phyloP scores from a whole-genome alignment of 2,113 vertebrate genomes.

The Mellivora capensis region DNA sequence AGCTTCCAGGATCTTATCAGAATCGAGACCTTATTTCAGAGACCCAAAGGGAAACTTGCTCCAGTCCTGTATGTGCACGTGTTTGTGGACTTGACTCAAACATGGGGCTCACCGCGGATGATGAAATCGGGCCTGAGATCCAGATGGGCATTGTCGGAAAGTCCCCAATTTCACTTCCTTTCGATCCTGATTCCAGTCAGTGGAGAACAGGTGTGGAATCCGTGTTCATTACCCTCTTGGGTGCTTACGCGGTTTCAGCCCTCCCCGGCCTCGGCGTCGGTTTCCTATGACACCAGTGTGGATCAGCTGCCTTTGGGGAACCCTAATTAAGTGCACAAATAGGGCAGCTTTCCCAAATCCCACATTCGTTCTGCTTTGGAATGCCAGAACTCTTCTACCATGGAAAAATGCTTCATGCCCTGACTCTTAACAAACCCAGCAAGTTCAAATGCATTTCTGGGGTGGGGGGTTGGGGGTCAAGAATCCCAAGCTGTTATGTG shows the following conservation, averaged over 20 bases:
- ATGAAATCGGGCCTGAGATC: neutral
- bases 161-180: neutral
- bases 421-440: slow-evolving; percentile 52
- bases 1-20: neutral
- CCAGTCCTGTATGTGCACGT: neutral
- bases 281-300: slow-evolving; percentile 70
- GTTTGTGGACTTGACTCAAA: neutral
- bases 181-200: neutral
- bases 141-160: neutral
- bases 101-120: neutral
- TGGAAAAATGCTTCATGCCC: slow-evolving; percentile 73
- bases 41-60: neutral
- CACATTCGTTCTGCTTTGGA: slow-evolving; percentile 74
- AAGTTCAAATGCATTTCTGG: slow-evolving; percentile 75
- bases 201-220: slow-evolving; percentile 74
- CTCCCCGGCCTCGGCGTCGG: slow-evolving; percentile 40
- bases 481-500: slow-evolving; percentile 71
- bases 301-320: slow-evolving; percentile 76
- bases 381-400: slow-evolving; percentile 72
- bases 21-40: slow-evolving; percentile 5
- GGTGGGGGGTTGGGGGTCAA: neutral
- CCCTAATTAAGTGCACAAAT: slow-evolving; percentile 78
- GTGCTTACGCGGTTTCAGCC: slow-evolving; percentile 70
- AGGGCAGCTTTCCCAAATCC: slow-evolving; percentile 74
- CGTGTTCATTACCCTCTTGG: slow-evolving; percentile 1